A percentile compares a stretch with the other conserved stretches of the same genome.
Conservation (phyloP, 2,888 invertebrate species). For the Drosophila paramelanica region DNA sequence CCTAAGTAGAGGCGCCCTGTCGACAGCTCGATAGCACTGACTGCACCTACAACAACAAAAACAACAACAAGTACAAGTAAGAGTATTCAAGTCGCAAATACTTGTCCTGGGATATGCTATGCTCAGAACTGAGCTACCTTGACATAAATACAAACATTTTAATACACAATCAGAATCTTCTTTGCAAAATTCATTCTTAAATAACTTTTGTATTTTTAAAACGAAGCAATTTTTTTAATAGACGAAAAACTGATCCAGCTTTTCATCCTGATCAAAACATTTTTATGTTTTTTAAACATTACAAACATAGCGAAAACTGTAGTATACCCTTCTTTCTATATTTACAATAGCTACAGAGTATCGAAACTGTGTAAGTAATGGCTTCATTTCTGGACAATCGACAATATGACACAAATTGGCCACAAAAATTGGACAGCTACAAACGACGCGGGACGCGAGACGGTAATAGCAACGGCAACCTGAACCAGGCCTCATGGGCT, state of each 20-base stretch:
- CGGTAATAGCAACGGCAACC: neutral
- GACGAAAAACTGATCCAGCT: no score
- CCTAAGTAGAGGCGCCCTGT: constrained; percentile 13
- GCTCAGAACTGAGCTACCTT: no score
- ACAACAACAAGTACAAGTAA: neutral
- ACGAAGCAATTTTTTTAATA: no score
- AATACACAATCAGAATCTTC: no score
- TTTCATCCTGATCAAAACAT: no score
- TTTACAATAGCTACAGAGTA: neutral
- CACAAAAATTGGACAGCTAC: constrained; percentile 47
- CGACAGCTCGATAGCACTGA: constrained; percentile 31
- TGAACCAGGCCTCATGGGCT: constrained; percentile 12
- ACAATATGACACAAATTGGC: constrained; percentile 74
- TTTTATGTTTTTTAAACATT: no score
- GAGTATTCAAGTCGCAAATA: no score
- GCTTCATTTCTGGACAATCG: constrained; percentile 50
- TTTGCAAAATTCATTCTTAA: no score
- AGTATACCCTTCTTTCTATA: neutral
- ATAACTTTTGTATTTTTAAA: no score
- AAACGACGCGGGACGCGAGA: neutral
- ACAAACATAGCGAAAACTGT: neutral
- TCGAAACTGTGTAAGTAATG: constrained; percentile 24
- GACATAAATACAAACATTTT: no score
- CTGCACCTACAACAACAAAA: constrained; percentile 4
- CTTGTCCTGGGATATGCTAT: no score